Evolutionary conservation across 2,113 vertebrate genomes (phyloP).

Genomic region (Synchiropus splendidus): DNA sequence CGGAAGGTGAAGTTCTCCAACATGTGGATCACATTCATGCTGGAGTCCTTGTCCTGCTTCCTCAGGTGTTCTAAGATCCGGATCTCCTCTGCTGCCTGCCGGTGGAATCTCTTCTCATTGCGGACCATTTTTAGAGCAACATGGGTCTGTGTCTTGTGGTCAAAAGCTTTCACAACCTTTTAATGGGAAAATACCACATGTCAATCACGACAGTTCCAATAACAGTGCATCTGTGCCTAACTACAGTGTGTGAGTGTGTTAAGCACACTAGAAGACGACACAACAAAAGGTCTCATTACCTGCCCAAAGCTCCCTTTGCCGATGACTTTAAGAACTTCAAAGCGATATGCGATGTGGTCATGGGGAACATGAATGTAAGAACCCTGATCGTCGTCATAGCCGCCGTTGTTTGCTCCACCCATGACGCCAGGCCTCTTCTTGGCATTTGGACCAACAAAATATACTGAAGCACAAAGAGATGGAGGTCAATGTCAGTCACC

Average conservation of each 20-base stretch:
- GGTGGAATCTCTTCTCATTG: conserved; percentile 97
- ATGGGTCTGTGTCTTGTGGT: conserved; percentile 89
- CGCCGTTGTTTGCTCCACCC: conserved; percentile 87
- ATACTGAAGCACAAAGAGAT: conserved; percentile 51
- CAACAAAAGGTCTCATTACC: conserved; percentile 21
- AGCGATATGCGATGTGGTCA: conserved; percentile 91
- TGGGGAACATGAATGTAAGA: conserved; percentile 95
- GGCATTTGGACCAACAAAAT: conserved; percentile 87
- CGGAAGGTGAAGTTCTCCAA: conserved; percentile 98
- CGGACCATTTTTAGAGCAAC: conserved; percentile 98
- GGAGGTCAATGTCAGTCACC: too few relatives aligned
- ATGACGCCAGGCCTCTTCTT: conserved; percentile 90
- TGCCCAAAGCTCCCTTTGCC: conserved; percentile 98
- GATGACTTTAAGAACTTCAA: conserved; percentile 96
- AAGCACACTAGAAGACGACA: too few relatives aligned
- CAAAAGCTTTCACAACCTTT: conserved; percentile 90
- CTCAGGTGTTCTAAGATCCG: conserved; percentile 92
- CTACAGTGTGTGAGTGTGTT: too few relatives aligned
- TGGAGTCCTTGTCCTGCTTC: conserved; percentile 94
- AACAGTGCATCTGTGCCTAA: too few relatives aligned
- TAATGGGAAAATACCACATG: not conserved
- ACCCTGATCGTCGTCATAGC: conserved; percentile 95
- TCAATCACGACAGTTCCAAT: too few relatives aligned
- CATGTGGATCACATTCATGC: conserved; percentile 99
- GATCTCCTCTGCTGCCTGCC: conserved; percentile 96